A percentile compares a stretch with the other conserved stretches of the same genome.
phyloP scores from a whole-genome alignment of 2,888 invertebrate species.

The Nezara viridula region DNA sequence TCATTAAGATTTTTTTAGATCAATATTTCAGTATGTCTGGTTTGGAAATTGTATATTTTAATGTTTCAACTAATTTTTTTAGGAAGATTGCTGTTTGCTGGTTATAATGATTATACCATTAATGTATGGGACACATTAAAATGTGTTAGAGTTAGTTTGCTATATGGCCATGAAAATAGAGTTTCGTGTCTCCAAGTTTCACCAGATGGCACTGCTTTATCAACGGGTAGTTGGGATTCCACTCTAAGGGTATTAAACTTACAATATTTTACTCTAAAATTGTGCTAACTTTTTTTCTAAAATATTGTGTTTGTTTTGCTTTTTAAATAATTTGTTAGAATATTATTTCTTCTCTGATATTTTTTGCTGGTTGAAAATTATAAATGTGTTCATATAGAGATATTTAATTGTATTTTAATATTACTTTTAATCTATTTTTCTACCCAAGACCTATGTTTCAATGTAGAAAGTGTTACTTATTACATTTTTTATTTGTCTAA shows the following conservation, averaged over 20 bases:
- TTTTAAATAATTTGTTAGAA: background rate
- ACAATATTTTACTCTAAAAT: background rate
- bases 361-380: background rate
- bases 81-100: constrained; percentile 95
- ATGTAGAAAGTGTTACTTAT: background rate
- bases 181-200: constrained; percentile 93
- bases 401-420: background rate
- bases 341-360: background rate
- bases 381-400: background rate
- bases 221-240: constrained; percentile 97
- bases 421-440: background rate
- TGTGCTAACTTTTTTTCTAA: background rate
- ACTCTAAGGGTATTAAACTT: constrained; percentile 79
- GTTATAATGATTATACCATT: constrained; percentile 98
- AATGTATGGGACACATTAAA: constrained; percentile 99
- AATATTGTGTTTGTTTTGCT: background rate
- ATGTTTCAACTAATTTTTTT: constrained; percentile 63
- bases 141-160: constrained; percentile 87
- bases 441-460: background rate
- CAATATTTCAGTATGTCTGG: no score
- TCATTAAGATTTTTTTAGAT: no score
- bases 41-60: background rate
- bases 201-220: constrained; percentile 97
- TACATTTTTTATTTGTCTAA: background rate
- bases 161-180: constrained; percentile 97